Base-by-base conservation (phyloP, 2,888 invertebrate species). In the Ernsta delagoae region DNA sequence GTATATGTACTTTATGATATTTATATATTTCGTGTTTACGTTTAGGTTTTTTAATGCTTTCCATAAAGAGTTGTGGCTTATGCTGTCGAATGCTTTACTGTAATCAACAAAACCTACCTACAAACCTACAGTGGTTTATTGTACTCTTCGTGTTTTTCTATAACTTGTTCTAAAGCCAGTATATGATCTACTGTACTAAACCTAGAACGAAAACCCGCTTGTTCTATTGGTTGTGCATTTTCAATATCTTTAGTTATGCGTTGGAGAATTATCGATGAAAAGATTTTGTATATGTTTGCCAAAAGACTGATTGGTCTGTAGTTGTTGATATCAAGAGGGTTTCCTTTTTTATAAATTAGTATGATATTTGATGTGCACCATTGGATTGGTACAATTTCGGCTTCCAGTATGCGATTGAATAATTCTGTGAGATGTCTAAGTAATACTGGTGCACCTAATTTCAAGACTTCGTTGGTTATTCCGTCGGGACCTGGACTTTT, bases 281-380 rank as follows among this genome's bases (percentile, higher is more conserved):
- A 71, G 6, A 71, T 39, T 69, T 71, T 71, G 39, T 71, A 71
- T 16, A 66, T 59, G 36, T 36, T 62, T 36, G 68, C 12, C 34
- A 71, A 41, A 48, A 71, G 45, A 45, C 68, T 68, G 39, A 71
- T 71, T n/a, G 72, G 72, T 43, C 68, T 50, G 16, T 72, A 72
- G 31, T 71, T 71, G 5, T 39, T 16, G 5, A 72, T 67, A 56
- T 70, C 67, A 31, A 50, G 11, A 12, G 70, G 61, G 70, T 72
- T 60, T 64, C 70, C 70, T 68, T 72, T 72, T 59, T 72, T 72
- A 53, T 72, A 70, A 5, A 72, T 9, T 11, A 72, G 36, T 9
- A 65, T 69, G n/a, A 70, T 72, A 6, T 67, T 43, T 12, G 69
- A 69, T 36, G 45, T 64, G 4, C 34, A 71, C 71, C 71, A 71